These are phyloP conservation scores for Platyrinchus mystaceus DNA, from an alignment of 2,797 vertebrate genomes.

Conservation along the genomic window DNA sequence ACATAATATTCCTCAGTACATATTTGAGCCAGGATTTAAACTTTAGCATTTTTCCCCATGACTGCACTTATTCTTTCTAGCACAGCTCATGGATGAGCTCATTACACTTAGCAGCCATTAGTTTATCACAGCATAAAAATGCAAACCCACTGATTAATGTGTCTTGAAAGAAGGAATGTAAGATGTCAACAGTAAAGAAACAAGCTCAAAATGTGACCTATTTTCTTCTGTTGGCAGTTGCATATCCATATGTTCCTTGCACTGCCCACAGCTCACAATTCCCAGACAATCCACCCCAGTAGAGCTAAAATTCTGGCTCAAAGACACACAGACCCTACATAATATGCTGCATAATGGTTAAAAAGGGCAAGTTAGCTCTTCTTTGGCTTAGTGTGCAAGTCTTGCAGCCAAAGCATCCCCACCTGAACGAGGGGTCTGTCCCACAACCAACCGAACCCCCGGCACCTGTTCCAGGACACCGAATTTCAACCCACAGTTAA, in stretches of 20 bases:
- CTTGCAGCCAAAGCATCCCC: neutral
- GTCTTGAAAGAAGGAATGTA: conserved; percentile 37
- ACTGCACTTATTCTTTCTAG: conserved; percentile 47
- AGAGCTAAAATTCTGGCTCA: neutral
- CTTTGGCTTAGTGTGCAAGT: neutral
- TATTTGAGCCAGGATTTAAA: conserved; percentile 52
- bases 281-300: neutral
- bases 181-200: neutral
- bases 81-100: conserved; percentile 50
- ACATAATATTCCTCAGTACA: conserved; percentile 35
- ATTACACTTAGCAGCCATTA: conserved; percentile 55
- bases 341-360: neutral
- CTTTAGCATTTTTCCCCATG: conserved; percentile 62
- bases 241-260: neutral
- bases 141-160: conserved; percentile 45
- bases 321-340: neutral
- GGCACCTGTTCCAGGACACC: neutral
- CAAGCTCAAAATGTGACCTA: neutral
- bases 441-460: neutral
- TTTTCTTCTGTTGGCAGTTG: neutral
- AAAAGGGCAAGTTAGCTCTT: neutral
- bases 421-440: neutral
- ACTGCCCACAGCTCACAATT: neutral
- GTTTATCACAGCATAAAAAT: conserved; percentile 53
- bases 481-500: neutral